phyloP scores from a whole-genome alignment of 2,113 vertebrate species.

The Macroglossus sobrinus region DNA sequence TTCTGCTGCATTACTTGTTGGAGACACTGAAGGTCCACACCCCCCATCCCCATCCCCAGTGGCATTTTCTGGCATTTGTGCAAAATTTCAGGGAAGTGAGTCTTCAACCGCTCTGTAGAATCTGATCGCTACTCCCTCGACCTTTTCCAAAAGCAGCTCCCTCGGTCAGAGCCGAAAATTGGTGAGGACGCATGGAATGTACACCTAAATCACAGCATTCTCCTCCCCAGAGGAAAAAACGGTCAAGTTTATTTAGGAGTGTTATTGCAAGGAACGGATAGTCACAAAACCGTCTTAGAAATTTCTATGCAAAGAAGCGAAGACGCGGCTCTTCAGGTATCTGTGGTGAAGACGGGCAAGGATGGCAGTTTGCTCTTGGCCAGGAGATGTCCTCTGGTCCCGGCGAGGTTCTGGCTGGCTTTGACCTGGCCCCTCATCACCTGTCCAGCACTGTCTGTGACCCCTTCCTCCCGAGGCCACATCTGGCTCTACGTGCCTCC shows the following conservation, averaged over 20 bases:
- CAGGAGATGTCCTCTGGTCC: neutral
- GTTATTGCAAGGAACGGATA: neutral
- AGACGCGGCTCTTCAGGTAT: too few relatives aligned
- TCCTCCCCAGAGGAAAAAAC: neutral
- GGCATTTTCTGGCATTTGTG: neutral
- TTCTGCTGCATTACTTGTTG: neutral
- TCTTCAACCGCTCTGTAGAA: neutral
- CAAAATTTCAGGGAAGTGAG: neutral
- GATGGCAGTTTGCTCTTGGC: neutral
- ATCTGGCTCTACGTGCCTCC: rapidly evolving
- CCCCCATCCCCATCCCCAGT: neutral
- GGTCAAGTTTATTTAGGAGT: neutral
- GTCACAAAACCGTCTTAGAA: neutral
- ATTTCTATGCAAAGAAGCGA: neutral
- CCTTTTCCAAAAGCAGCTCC: neutral
- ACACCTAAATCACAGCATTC: neutral
- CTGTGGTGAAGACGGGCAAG: neutral
- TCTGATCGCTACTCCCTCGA: neutral
- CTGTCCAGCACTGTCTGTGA: neutral
- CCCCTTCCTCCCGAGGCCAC: neutral
- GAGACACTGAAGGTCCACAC: neutral
- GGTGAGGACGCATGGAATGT: neutral
- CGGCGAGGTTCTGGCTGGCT: neutral
- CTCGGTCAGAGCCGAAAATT: neutral
- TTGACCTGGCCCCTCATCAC: neutral